phyloP scores from a whole-genome alignment of 2,113 vertebrate genomes.

The Bambusicola thoracicus region DNA sequence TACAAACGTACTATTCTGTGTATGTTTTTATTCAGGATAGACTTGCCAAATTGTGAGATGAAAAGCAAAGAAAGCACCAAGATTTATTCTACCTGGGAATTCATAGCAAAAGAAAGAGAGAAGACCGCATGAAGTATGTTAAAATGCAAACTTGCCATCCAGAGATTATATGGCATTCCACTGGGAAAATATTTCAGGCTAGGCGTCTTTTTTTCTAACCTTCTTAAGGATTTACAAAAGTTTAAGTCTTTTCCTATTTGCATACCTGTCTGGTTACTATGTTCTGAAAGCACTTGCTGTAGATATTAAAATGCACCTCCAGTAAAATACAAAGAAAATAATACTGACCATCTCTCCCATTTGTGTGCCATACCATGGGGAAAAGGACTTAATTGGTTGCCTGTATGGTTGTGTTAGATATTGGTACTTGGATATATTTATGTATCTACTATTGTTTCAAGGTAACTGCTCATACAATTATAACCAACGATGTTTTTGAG shows the following conservation, averaged over 20 bases:
- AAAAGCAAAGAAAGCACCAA: neutral
- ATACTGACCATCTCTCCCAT: neutral
- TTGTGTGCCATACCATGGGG: neutral
- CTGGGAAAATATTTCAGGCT: constrained; percentile 55
- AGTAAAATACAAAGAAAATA: neutral
- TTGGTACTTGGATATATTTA: neutral
- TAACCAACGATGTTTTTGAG: neutral
- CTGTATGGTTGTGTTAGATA: neutral
- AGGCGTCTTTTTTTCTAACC: neutral
- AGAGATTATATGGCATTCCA: constrained; percentile 25
- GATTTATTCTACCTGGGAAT: neutral
- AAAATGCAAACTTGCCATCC: constrained; percentile 52
- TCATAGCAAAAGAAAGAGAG: too few relatives aligned
- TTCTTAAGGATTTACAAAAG: neutral
- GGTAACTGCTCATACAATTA: neutral
- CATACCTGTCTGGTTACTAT: neutral
- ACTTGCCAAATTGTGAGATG: neutral
- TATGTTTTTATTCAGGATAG: neutral
- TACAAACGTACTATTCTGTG: neutral
- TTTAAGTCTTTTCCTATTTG: neutral
- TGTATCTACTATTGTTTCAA: neutral
- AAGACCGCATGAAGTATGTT: constrained; percentile 48
- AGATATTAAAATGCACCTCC: neutral
- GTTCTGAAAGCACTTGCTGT: neutral
- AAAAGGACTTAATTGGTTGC: neutral